Conservation (phyloP, 2,797 vertebrate species). For the Tragopan temminckii region DNA sequence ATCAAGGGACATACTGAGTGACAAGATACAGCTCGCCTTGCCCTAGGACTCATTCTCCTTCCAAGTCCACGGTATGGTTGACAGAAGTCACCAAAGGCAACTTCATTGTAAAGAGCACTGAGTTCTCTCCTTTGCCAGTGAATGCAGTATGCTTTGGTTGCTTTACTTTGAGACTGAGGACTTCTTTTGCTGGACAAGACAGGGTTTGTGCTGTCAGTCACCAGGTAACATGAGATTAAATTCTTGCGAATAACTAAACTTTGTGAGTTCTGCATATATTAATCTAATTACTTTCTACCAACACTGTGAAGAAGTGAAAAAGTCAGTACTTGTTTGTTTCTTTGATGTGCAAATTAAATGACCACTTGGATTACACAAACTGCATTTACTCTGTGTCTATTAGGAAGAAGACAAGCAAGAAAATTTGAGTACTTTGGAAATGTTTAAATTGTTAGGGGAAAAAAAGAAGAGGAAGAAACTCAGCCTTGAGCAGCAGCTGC, state of each 20-base stretch:
- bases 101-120: accelerated
- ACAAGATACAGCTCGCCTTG: background rate
- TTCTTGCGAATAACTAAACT: slow-evolving; percentile 10
- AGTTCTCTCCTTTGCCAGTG: background rate
- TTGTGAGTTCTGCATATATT: background rate
- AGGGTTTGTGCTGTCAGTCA: background rate
- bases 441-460: background rate
- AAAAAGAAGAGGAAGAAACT: background rate
- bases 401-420: background rate
- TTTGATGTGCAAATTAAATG: slow-evolving; percentile 16
- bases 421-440: background rate
- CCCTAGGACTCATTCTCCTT: background rate
- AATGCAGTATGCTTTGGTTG: background rate
- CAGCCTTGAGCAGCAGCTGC: background rate
- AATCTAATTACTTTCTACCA: background rate
- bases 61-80: background rate
- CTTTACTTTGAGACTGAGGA: background rate
- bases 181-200: background rate
- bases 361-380: background rate
- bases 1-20: accelerated
- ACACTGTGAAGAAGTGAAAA: background rate
- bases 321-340: background rate
- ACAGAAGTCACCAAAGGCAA: background rate
- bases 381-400: background rate
- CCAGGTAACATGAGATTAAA: background rate